Conservation (phyloP, 2,797 vertebrate genomes). For the Synanceia verrucosa region DNA sequence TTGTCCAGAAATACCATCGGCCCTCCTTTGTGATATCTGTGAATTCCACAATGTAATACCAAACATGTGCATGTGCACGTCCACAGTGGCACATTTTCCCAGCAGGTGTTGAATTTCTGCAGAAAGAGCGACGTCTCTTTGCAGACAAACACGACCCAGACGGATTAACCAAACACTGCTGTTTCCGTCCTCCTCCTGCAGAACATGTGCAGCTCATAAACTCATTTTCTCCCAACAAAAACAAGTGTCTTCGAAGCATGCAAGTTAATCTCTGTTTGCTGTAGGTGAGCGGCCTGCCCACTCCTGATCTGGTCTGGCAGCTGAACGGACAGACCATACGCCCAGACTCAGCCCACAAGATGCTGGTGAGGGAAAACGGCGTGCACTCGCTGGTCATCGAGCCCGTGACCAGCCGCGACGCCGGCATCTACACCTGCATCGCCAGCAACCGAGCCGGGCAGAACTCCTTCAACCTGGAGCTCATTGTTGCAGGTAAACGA, state of each 20-base stretch:
- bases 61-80: neutral
- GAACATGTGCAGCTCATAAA: conserved; percentile 28
- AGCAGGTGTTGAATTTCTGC: conserved; percentile 53
- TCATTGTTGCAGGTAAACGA: conserved; percentile 91
- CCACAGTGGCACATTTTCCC: conserved; percentile 20
- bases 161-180: conserved; percentile 42
- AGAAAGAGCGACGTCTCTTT: conserved; percentile 28
- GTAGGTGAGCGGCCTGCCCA: conserved; percentile 96
- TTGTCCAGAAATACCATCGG: conserved; percentile 27
- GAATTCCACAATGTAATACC: conserved; percentile 4
- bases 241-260: neutral
- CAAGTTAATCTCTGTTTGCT: neutral
- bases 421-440: conserved; percentile 95
- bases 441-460: conserved; percentile 96
- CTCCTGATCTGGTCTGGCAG: conserved; percentile 96
- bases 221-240: conserved; percentile 18
- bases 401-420: conserved; percentile 91
- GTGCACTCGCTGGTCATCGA: conserved; percentile 98
- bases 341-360: conserved; percentile 94
- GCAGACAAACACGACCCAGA: conserved; percentile 47
- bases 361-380: conserved; percentile 97
- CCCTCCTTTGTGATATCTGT: conserved; percentile 12
- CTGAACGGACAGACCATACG: conserved; percentile 92
- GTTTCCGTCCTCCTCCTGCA: conserved; percentile 23
- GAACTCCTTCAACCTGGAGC: conserved; percentile 97